Conservation (phyloP, 2,113 vertebrate genomes). For the Nestor notabilis region DNA sequence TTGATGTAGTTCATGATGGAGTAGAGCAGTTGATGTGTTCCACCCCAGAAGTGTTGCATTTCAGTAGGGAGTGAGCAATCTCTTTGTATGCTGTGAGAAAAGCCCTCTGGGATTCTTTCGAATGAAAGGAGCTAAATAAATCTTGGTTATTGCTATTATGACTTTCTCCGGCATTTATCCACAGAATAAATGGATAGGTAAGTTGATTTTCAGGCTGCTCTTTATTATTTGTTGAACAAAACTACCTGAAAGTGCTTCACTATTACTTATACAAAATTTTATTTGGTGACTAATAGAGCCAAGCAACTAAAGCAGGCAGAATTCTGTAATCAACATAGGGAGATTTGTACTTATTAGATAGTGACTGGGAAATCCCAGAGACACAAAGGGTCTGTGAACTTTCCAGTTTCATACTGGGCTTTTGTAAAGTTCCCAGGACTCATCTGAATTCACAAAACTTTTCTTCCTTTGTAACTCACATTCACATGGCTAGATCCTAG, state of each 20-base stretch:
- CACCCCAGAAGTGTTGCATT: slow-evolving; percentile 51
- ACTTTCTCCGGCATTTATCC: slow-evolving; percentile 49
- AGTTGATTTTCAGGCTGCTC: slow-evolving; percentile 60
- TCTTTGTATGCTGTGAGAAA: slow-evolving; percentile 42
- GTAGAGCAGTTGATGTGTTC: slow-evolving; percentile 24
- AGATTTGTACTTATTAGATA: slow-evolving; percentile 40
- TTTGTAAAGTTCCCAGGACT: neutral
- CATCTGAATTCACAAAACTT: neutral
- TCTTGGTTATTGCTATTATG: slow-evolving; percentile 57
- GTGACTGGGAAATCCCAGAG: neutral
- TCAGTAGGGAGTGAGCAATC: slow-evolving; percentile 51
- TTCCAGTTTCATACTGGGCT: neutral
- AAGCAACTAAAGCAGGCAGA: slow-evolving; percentile 13
- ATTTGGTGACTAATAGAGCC: slow-evolving; percentile 68
- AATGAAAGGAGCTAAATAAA: slow-evolving; percentile 61
- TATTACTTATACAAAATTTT: slow-evolving; percentile 71
- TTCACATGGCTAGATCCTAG: neutral
- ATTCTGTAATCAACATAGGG: slow-evolving; percentile 44
- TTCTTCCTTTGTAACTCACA: neutral
- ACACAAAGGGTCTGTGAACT: neutral
- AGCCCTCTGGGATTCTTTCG: slow-evolving; percentile 29
- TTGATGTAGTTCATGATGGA: neutral
- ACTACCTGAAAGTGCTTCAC: slow-evolving; percentile 61
- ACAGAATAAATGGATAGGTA: slow-evolving; percentile 55
- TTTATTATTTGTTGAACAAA: slow-evolving; percentile 70